Evolutionary conservation across 2,797 vertebrate species (phyloP).

Genomic region (Chaunax sp.): DNA sequence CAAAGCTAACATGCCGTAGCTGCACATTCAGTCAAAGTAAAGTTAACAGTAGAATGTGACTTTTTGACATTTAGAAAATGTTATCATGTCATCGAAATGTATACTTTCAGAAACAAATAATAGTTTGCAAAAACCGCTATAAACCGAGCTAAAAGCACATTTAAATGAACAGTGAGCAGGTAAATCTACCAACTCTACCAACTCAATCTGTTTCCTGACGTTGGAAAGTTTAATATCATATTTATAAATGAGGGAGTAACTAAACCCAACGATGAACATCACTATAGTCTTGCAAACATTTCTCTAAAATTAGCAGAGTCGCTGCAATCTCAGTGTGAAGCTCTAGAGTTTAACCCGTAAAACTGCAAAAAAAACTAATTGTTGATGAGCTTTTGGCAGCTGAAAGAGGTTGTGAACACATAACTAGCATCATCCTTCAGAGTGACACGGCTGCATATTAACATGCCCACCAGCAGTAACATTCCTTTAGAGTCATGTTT

Average conservation of each 20-base stretch:
- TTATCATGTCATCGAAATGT: neutral
- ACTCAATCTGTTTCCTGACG: neutral
- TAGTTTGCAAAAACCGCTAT: constrained; percentile 1
- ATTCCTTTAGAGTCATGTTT: neutral
- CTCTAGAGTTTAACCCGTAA: neutral
- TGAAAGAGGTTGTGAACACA: neutral
- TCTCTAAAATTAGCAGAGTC: constrained; percentile 1
- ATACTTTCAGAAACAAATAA: neutral
- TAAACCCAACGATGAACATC: too few relatives aligned
- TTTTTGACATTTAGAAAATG: neutral
- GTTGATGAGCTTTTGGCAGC: neutral
- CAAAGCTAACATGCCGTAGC: neutral
- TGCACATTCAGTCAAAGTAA: neutral
- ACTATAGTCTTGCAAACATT: too few relatives aligned
- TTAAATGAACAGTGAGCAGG: too few relatives aligned
- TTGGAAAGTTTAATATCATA: neutral
- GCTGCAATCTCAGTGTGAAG: neutral
- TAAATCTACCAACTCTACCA: too few relatives aligned
- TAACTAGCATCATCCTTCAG: neutral
- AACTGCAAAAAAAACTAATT: neutral
- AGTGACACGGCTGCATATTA: neutral
- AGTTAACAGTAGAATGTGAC: neutral
- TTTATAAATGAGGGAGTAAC: too few relatives aligned
- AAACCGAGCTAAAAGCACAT: too few relatives aligned
- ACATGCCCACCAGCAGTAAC: neutral